A percentile compares a stretch with the other conserved stretches of the same genome.
Evolutionary conservation across 2,113 vertebrate genomes (phyloP).

Genomic region (Boleophthalmus pectinirostris): DNA sequence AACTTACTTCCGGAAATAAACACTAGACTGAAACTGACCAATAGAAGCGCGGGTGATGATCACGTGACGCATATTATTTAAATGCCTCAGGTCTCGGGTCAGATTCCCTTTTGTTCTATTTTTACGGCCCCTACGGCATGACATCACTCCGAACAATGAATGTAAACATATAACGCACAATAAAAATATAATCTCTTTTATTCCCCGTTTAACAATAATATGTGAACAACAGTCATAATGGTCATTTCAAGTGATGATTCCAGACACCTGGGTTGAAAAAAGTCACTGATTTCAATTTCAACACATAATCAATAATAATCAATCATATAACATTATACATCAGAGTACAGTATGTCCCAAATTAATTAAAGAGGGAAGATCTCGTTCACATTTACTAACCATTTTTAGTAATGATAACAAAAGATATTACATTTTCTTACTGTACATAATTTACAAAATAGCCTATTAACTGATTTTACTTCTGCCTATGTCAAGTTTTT

Average conservation of each 20-base stretch:
- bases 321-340: not conserved
- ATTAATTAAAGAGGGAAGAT: not conserved
- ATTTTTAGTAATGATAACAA: not conserved
- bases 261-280: conserved; percentile 4
- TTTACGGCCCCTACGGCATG: not conserved
- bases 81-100: not conserved
- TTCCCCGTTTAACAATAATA: conserved; percentile 34
- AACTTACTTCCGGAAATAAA: conserved; percentile 75
- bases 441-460: not conserved
- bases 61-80: conserved; percentile 43
- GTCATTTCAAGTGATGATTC: conserved; percentile 49
- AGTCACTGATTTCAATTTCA: not conserved
- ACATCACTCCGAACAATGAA: not conserved
- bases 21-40: conserved; percentile 37
- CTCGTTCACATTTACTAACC: not conserved
- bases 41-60: conserved; percentile 20
- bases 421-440: not conserved
- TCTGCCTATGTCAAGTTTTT: not conserved
- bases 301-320: not conserved
- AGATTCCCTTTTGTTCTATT: conserved; percentile 13
- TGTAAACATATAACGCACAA: not conserved
- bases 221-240: conserved; percentile 18
- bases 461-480: not conserved
- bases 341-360: not conserved
- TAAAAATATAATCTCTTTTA: conserved; percentile 29